A percentile compares a stretch with the other conserved stretches of the same genome.
phyloP scores from a whole-genome alignment of 2,797 vertebrate genomes.

The Liparis tanakae region DNA sequence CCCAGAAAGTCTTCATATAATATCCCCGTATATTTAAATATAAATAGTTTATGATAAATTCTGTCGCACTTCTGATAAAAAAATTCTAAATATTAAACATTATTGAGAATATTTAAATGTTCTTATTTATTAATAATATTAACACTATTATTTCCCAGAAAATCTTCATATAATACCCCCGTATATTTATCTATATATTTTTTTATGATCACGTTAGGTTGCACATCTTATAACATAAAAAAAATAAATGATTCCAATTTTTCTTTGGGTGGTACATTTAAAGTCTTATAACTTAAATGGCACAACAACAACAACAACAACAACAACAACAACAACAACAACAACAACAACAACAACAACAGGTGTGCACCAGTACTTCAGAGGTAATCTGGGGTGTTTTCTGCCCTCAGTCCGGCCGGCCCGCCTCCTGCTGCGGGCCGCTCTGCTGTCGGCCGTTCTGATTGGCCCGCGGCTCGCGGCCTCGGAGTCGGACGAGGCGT shows the following conservation, averaged over 20 bases:
- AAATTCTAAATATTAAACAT: not conserved
- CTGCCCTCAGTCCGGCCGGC: conserved; percentile 39
- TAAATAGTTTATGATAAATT: no score
- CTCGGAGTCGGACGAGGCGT: conserved; percentile 79
- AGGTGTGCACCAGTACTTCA: not conserved
- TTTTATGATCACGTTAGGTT: no score
- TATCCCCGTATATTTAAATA: not conserved
- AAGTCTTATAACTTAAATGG: no score
- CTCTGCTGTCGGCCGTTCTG: conserved; percentile 66
- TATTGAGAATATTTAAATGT: not conserved
- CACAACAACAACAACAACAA: not conserved
- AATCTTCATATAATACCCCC: not conserved
- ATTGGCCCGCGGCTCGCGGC: conserved; percentile 44
- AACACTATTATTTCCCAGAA: not conserved
- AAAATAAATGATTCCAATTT: not conserved
- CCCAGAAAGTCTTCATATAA: not conserved
- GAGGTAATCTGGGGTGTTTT: not conserved
- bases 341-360: not conserved
- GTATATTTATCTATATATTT: no score
- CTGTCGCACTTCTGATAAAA: not conserved
- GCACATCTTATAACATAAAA: no score
- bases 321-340: not conserved
- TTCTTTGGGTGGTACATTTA: no score
- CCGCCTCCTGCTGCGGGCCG: conserved; percentile 51
- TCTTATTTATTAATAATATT: not conserved